These are phyloP conservation scores for Orchesella cincta DNA, from an alignment of 1,140 invertebrate genomes.

Conservation along the genomic window DNA sequence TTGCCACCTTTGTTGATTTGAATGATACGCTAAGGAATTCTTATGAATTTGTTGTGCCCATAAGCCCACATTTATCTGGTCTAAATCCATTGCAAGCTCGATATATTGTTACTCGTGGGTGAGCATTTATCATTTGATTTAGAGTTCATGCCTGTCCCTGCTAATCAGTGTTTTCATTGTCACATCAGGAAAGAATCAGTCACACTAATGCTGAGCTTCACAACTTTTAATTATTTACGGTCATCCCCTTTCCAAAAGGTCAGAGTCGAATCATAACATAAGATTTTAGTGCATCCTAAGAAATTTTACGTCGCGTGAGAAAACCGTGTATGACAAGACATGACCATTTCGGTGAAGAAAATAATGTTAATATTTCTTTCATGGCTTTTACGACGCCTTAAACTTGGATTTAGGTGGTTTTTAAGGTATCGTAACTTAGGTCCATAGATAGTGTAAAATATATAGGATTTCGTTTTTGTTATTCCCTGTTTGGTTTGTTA, in stretches of 20 bases:
- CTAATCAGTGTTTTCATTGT: slow-evolving; percentile 2
- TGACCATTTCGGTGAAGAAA: neutral
- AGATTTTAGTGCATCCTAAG: no score
- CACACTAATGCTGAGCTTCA: neutral
- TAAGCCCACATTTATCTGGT: no score
- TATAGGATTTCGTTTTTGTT: no score
- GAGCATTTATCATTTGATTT: slow-evolving; percentile 12
- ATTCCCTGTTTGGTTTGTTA: no score
- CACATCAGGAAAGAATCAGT: slow-evolving; percentile 11
- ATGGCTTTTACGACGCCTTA: neutral
- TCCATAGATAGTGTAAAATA: no score
- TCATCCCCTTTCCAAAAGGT: neutral
- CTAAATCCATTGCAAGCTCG: neutral
- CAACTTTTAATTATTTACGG: neutral
- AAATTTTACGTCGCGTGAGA: neutral
- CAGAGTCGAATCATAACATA: neutral
- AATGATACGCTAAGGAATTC: no score
- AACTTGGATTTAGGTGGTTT: no score
- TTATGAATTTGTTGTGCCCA: no score
- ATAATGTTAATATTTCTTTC: neutral
- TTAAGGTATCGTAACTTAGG: no score
- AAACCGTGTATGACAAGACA: neutral
- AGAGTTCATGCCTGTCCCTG: neutral
- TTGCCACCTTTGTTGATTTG: no score
- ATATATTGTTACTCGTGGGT: neutral